These are phyloP conservation scores for Cylloceria caligata DNA, from an alignment of 2,888 invertebrate genomes.

Conservation along the genomic window DNA sequence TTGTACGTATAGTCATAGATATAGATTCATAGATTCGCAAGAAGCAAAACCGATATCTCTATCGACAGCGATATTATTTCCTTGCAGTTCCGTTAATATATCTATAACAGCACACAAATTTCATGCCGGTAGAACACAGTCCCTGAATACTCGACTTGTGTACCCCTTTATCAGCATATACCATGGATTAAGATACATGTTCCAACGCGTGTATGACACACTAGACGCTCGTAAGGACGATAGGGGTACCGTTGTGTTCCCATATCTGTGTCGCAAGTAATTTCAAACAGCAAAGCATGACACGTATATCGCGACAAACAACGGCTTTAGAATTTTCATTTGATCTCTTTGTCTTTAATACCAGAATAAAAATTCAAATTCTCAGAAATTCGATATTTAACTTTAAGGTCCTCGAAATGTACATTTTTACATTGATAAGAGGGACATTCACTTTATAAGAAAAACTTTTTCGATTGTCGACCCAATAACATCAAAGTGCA, in stretches of 20 bases:
- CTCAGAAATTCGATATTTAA: no score
- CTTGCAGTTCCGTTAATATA: slow-evolving; percentile 25
- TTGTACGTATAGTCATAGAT: slow-evolving; percentile 13
- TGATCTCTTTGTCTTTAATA: not conserved
- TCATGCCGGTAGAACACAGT: not conserved
- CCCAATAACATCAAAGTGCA: no score
- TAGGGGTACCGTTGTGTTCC: slow-evolving; percentile 16
- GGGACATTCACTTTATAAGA: no score
- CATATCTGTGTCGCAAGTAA: slow-evolving; percentile 46
- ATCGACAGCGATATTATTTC: slow-evolving; percentile 38
- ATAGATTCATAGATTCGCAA: slow-evolving; percentile 11
- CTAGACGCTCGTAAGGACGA: slow-evolving; percentile 28
- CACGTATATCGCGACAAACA: slow-evolving; percentile 35
- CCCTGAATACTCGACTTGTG: slow-evolving; percentile 4
- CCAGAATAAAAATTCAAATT: not conserved
- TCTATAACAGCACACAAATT: slow-evolving; percentile 32
- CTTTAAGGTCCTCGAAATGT: no score
- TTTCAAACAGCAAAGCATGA: slow-evolving; percentile 33
- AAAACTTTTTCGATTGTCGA: no score
- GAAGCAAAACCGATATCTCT: slow-evolving; percentile 31
- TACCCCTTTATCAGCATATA: slow-evolving; percentile 3
- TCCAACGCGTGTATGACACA: slow-evolving; percentile 1
- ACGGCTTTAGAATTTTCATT: not conserved
- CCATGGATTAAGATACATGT: not conserved
- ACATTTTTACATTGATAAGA: no score